Evolutionary conservation across 2,888 invertebrate species (phyloP).

Genomic region (Auanema freiburgensis): DNA sequence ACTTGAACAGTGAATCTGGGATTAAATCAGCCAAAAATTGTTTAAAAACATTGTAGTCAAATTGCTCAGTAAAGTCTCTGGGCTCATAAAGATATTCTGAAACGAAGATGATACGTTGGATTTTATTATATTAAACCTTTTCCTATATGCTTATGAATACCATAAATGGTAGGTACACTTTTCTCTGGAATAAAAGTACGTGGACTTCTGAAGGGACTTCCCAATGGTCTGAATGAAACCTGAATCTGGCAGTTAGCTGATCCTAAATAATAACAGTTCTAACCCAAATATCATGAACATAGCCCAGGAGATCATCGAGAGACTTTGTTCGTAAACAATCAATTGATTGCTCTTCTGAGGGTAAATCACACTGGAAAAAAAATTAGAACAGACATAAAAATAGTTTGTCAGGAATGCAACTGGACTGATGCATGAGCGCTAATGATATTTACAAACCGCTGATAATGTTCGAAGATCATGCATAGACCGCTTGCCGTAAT

Average conservation of each 20-base stretch:
- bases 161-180: conserved; percentile 21
- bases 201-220: conserved; percentile 19
- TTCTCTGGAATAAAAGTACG: conserved; percentile 9
- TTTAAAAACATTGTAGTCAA: conserved; percentile 21
- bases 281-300: conserved; percentile 7
- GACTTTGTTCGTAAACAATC: conserved; percentile 20
- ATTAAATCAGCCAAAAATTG: conserved; percentile 25
- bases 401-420: conserved; percentile 1
- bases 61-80: conserved; percentile 16
- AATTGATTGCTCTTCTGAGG: conserved; percentile 19
- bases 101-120: neutral
- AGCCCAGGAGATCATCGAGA: conserved; percentile 13
- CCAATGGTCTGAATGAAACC: conserved; percentile 20
- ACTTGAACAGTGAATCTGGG: conserved; percentile 24
- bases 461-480: conserved; percentile 13
- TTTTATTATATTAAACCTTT: conserved; percentile 4
- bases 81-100: conserved; percentile 16
- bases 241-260: neutral
- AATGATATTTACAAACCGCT: neutral
- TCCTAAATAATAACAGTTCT: neutral
- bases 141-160: conserved; percentile 7
- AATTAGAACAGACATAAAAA: neutral
- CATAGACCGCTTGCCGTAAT: conserved; percentile 12
- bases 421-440: neutral
- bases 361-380: conserved; percentile 22